Percentiles rank a stretch among this genome's conserved stretches.
phyloP scores from a whole-genome alignment of 2,113 vertebrate species.

The Gadus chalcogrammus region DNA sequence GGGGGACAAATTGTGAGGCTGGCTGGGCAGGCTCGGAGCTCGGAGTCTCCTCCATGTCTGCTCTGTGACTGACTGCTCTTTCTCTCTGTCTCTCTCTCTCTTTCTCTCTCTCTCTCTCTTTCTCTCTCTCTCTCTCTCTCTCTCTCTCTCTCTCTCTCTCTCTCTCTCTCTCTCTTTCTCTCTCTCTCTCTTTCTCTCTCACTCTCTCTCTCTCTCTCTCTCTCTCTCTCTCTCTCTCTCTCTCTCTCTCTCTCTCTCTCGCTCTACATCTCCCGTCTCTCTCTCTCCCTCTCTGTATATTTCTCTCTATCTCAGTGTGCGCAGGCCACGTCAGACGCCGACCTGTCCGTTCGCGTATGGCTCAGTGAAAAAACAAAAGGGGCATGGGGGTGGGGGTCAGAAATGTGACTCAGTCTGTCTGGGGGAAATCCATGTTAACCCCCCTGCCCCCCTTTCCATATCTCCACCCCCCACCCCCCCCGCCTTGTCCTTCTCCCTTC shows the following conservation, averaged over 20 bases:
- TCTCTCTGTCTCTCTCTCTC: conserved; percentile 5
- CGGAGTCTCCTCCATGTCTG: too few species aligned
- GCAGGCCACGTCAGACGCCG: conserved; percentile 32
- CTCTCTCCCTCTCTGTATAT: conserved; percentile 28
- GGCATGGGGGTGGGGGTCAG: conserved; percentile 34
- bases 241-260: conserved; percentile 1
- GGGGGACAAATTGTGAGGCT: too few species aligned
- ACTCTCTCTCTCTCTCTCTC: too few species aligned
- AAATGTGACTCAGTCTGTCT: conserved; percentile 72
- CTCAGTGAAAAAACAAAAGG: conserved; percentile 64
- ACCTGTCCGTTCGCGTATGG: conserved; percentile 69
- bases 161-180: too few species aligned
- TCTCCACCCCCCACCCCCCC: conserved; percentile 22
- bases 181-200: too few species aligned
- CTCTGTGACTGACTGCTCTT: too few species aligned
- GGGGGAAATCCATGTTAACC: conserved; percentile 63
- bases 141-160: too few species aligned
- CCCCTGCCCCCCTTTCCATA: conserved; percentile 27
- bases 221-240: not conserved
- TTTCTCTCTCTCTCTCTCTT: too few species aligned
- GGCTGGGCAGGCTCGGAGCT: too few species aligned
- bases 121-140: too few species aligned
- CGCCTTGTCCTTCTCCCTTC: conserved; percentile 39
- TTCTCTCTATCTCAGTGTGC: not conserved
- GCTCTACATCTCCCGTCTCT: not conserved